Evolutionary conservation across 2,888 invertebrate genomes (phyloP).

Genomic region (Ametastegia equiseti): DNA sequence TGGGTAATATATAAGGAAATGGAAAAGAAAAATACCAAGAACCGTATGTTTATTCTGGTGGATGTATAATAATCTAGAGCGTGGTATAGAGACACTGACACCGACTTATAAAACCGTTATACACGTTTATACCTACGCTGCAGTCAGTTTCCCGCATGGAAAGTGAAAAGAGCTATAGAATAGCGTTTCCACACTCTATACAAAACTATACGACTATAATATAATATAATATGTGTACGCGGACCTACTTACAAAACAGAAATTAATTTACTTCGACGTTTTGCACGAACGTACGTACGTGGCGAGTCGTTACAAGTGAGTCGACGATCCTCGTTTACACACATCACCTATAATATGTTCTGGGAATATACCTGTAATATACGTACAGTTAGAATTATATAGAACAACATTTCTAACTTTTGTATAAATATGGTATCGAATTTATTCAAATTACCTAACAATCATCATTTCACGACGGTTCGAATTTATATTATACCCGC

Average conservation of each 20-base stretch:
- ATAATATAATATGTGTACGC: neutral
- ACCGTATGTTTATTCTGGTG: neutral
- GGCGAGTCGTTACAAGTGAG: neutral
- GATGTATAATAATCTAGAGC: conserved; percentile 19
- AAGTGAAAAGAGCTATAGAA: conserved; percentile 32
- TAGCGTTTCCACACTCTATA: conserved; percentile 25
- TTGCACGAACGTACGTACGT: neutral
- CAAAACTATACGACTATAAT: neutral
- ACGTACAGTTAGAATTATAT: neutral
- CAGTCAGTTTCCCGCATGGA: conserved; percentile 7
- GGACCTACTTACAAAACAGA: neutral
- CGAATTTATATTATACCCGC: neutral
- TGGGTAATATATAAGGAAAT: neutral
- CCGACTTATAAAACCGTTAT: conserved; percentile 11
- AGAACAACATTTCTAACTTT: neutral
- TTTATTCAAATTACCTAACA: neutral
- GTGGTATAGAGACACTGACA: conserved; percentile 2
- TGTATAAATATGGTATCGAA: neutral
- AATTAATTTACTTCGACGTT: conserved; percentile 17
- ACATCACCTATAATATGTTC: neutral
- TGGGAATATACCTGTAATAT: conserved; percentile 21
- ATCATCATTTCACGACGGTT: neutral
- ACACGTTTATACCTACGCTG: no score
- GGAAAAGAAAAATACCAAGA: neutral
- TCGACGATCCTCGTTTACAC: neutral